Base-by-base conservation (phyloP, 1,140 invertebrate genomes). In the Lucilia cuprina region DNA sequence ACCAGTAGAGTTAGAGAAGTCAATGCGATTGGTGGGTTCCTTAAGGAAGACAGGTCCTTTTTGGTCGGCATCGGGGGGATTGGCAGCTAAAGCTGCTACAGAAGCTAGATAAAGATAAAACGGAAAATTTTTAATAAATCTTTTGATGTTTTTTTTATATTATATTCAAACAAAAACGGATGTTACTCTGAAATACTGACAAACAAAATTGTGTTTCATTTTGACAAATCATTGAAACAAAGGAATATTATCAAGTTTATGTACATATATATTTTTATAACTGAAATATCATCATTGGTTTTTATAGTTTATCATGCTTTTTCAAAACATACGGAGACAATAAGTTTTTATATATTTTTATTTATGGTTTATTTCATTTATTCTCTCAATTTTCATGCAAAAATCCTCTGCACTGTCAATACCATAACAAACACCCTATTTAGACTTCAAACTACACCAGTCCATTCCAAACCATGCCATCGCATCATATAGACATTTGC, bases 1-100 rank as follows among this genome's bases (percentile, higher is more conserved):
- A 87, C 97, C 98, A 41, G 97, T 98, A 77, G 96, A 97, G 91
- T 99, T 99, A 84, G 96, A 97, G 92, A 99, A 98, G 91, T 98
- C 97, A 70, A 98, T 94, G 86, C 96, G 94, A 91, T 96, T 97
- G 85, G 96, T 96, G 25, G 97, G 97, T 93, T 98, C 97, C 87
- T 95, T 96, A 83, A 97, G 94, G 92, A 98, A 98, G 80, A 98
- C 96, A 10, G 97, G 97, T 88, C 97, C 97, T 85, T 91, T 91
- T 25, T 88, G 88, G 84, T 91, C 90, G 78, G 88, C 89, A 88
- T 91, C 90, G 55, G 89, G 88, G 25, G 89, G 87, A 85, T 87
- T 91, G 70, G 87, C 89, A 80, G 90, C 87, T 21, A 85, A 82
- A 83, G 77, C 87, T 82, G 77, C 87, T 82, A 84, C 49, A 83